Evolutionary conservation across 2,888 invertebrate species (phyloP), one percentile per base, ranked within the genome.

Genomic region (Andrena fulva): DNA sequence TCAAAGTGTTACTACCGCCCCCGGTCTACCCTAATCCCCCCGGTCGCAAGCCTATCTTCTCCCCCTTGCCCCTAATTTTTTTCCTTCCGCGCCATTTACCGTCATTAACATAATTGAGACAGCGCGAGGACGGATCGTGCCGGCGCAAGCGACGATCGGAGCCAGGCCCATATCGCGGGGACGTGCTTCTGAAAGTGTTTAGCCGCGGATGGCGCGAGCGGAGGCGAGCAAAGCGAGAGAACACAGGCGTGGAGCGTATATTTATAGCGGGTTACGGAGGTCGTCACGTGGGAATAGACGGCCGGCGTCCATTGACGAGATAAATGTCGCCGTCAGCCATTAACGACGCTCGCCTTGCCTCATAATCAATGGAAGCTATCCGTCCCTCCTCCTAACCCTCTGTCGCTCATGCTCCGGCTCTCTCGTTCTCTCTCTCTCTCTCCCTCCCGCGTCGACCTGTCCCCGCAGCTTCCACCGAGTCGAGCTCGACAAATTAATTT

Each of bases 351-450:
- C 85, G 86, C 86, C 90, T 87, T 87, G 88, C 89, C 86, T 90
- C 89, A 89, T 91, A 92, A 92, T 92, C 92, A 92, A 92, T 92
- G 92, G 90, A 90, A 89, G 87, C 88, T 89, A 88, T 90, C 87
- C 90, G 83, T 86, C 82, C 84, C 85, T 73, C 68, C 79, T 78
- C 80, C 48, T 42, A 31, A 27, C 56, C 31, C 29, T n/a, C 62
- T 29, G 12, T 64, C 48, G 2, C 27, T 7, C 33, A 31, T 42
- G 50, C 64, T 27, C n/a, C 24, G 29, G 7, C 7, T 48, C 62
- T 50, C 54, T 35, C 31, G 54, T 8, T 50, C 52, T 27, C 50
- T 24, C 54, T 50, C 52, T 27, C 50, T 24, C 54, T 27, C 33
- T 7, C 5, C 48, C 42, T 33, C 12, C 8, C 29, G 8, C 52